A percentile compares a stretch with the other conserved stretches of the same genome.
These are phyloP conservation scores for Rhimphoctona megacephalus DNA, from an alignment of 2,888 invertebrate species.

Conservation along the genomic window DNA sequence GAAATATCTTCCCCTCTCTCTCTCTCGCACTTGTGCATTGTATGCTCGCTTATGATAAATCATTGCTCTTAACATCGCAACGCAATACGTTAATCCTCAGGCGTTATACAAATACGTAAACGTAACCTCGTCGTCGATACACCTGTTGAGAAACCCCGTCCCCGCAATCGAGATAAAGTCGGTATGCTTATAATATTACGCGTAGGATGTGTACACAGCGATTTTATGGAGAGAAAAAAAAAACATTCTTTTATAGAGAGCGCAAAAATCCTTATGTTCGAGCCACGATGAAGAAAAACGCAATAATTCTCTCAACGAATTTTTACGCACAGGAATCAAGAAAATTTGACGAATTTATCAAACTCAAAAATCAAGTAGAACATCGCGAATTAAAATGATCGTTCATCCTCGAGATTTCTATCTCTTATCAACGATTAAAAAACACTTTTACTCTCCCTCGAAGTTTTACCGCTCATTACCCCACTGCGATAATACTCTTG, in stretches of 20 bases:
- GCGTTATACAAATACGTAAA: slow-evolving; percentile 50
- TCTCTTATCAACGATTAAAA: neutral
- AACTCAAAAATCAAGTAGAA: neutral
- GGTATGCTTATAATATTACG: slow-evolving; percentile 4
- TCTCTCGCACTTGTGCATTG: neutral
- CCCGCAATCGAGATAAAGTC: slow-evolving; percentile 46
- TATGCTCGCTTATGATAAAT: neutral
- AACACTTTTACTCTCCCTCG: slow-evolving; percentile 3
- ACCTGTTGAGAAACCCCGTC: slow-evolving; percentile 58
- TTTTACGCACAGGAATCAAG: neutral
- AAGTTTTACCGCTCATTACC: neutral
- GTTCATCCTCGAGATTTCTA: neutral
- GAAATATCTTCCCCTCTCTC: neutral
- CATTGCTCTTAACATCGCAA: neutral
- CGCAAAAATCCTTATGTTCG: neutral
- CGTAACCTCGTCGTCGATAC: slow-evolving; percentile 31
- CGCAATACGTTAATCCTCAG: slow-evolving; percentile 54
- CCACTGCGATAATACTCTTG: neutral
- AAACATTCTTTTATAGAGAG: slow-evolving; percentile 1
- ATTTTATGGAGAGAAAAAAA: slow-evolving; percentile 9
- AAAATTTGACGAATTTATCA: neutral
- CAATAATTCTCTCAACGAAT: neutral
- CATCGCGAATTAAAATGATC: neutral
- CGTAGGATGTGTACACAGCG: slow-evolving; percentile 52
- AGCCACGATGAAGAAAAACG: neutral